Conservation (phyloP, 2,113 vertebrate genomes). For the Plestiodon gilberti region DNA sequence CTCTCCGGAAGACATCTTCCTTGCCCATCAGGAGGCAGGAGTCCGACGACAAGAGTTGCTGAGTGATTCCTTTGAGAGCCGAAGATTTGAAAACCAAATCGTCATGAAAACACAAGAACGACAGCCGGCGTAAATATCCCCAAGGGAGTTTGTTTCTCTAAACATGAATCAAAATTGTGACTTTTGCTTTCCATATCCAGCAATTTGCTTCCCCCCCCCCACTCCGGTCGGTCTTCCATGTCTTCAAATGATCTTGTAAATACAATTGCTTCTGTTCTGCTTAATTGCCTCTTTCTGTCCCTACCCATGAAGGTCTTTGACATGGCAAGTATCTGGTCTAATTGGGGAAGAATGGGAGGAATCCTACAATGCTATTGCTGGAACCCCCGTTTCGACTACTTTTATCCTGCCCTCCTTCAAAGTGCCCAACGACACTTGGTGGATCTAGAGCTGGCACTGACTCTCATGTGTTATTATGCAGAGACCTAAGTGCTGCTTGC, state of each 20-base stretch:
- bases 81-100: constrained; percentile 51
- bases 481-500: too few relatives aligned
- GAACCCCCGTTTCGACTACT: too few relatives aligned
- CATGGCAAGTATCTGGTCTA: constrained; percentile 60
- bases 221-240: constrained; percentile 46
- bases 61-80: constrained; percentile 76
- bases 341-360: constrained; percentile 17
- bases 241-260: constrained; percentile 63
- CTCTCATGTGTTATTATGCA: too few relatives aligned
- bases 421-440: too few relatives aligned
- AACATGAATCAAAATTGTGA: constrained; percentile 43
- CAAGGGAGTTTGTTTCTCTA: constrained; percentile 54
- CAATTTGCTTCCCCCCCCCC: constrained; percentile 64
- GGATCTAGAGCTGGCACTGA: too few relatives aligned
- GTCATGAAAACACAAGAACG: constrained; percentile 62
- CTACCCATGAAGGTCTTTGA: constrained; percentile 66
- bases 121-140: constrained; percentile 77
- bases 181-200: constrained; percentile 40
- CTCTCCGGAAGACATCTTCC: constrained; percentile 73
- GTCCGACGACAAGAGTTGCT: constrained; percentile 73
- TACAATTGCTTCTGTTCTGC: constrained; percentile 50
- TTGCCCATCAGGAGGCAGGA: constrained; percentile 68
- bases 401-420: too few relatives aligned
- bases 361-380: background rate
- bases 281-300: constrained; percentile 73